Evolutionary conservation across 2,113 vertebrate species (phyloP), one percentile per base, ranked within the genome.

Genomic region (Vireo altiloquus): DNA sequence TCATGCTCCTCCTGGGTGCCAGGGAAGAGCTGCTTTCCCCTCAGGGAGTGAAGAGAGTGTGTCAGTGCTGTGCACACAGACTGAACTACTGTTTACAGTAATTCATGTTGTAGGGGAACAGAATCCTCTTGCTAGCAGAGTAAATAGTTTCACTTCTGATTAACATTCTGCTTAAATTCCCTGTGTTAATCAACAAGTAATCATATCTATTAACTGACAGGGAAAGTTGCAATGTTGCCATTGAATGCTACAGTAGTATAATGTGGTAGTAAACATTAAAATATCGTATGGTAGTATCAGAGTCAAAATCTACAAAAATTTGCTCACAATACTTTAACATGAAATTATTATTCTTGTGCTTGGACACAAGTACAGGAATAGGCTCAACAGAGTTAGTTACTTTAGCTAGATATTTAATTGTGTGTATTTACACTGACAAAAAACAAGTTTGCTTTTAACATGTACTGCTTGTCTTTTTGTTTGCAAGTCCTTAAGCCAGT

Each of bases 21-120:
- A 10, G 30, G 27, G 31, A 8, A 24, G 30, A 11, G 46, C 52
- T 52, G n/a, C 4, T 35, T n/a, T 27, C 22, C 70, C 11, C 21
- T 5, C 44, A 4, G 9, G 15, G 46, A 57, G 50, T 7, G 35
- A 70, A 64, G 15, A 30, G 31, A 30, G 7, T 22, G 18, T 15
- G 53, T 60, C 61, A 7, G 22, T 52, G 83, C 39, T 81, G 19
- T 3, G 3, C 50, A 7, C 18, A 44, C 72, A 54, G 42, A 6
- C 52, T 47, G 60, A 66, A 1, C 28, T 78, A 1, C 5, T 31
- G 23, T 49, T 50, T 33, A 52, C 50, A 42, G 5, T n/a, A 19
- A 20, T 42, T 57, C 22, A 8, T 5, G 0, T 13, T 17, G 5
- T 2, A 12, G 30, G 22, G 27, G 4, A 90, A 5, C 10, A 42